Base-by-base conservation (phyloP, 2,888 invertebrate species). In the Drosophila kambysellisi region DNA sequence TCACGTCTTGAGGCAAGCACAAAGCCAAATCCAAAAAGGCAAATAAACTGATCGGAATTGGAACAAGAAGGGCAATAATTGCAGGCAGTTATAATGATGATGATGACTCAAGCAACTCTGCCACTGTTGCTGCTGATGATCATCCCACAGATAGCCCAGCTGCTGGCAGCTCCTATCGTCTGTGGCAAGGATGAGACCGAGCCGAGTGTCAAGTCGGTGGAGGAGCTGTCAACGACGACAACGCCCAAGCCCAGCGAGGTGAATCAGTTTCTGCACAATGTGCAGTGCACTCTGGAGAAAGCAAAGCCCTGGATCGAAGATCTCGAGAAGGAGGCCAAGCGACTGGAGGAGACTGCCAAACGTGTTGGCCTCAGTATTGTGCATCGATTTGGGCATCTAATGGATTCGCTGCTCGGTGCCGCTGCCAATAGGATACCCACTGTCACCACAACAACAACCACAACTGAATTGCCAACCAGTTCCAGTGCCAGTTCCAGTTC, bases 251-350 rank as follows among this genome's bases (percentile, higher is more conserved):
- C 79, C 64, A 91, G 84, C 52, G 88, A 92, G 53, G 79, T 92
- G 43, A 91, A 91, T 73, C 82, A 85, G 60, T 86, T 92, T 41
- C 76, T 92, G 15, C 85, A 88, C 48, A 91, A 81, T 30, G 86
- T 92, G 43, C 91, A 92, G 59, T 90, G 91, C 59, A 89, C 91
- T 0, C 63, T 92, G 79, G 92, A 92, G 64, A 91, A 85, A 68
- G 92, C 91, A 8, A 91, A 91, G 48, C 92, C 92, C n/a, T 92
- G 91, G 90, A 84, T 92, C 41, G 84, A 86, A 30, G 89, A 92
- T 63, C 69, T 92, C 17, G 91, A 92, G 63, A 91, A 91, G 68
- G 92, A 91, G 65, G 91, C 91, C 9, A 92, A 91, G 65, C 85
- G 88, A 17, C 64, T 92, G 33, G 92, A 92, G 69, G 87, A 89